phyloP scores from a whole-genome alignment of 1,140 invertebrate species.

The Drosophila obscura region DNA sequence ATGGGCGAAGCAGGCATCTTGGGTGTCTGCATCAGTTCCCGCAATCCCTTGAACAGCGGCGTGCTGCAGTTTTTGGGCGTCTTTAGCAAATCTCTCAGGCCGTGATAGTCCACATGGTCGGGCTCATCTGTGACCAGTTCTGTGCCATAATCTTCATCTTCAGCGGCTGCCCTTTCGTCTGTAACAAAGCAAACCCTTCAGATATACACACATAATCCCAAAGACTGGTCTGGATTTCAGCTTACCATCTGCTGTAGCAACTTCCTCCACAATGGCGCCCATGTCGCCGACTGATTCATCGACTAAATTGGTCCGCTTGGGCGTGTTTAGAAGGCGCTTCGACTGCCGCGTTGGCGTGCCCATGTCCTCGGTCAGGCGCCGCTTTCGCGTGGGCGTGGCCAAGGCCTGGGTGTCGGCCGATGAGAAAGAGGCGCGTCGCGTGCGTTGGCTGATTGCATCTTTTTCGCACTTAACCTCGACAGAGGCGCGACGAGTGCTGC shows the following conservation, averaged over 20 bases:
- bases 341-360: conserved; percentile 54
- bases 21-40: conserved; percentile 65
- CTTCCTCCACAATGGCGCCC: conserved; percentile 64
- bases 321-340: conserved; percentile 37
- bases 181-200: neutral
- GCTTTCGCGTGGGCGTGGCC: conserved; percentile 50
- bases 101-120: conserved; percentile 61
- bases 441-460: conserved; percentile 3
- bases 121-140: conserved; percentile 46
- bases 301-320: conserved; percentile 23
- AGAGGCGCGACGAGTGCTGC: conserved; percentile 53
- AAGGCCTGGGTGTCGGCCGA: conserved; percentile 5
- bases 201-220: neutral
- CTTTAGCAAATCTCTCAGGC: conserved; percentile 58
- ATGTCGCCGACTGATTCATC: conserved; percentile 69
- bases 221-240: neutral
- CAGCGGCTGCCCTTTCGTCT: conserved; percentile 9
- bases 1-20: conserved; percentile 58
- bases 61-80: conserved; percentile 71
- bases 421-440: conserved; percentile 54
- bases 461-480: conserved; percentile 30
- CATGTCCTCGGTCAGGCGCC: conserved; percentile 49
- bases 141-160: conserved; percentile 63
- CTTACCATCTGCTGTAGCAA: conserved; percentile 38
- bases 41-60: conserved; percentile 62